Evolutionary conservation across 2,113 vertebrate species (phyloP).

Genomic region (Campylomormyrus tamandua): DNA sequence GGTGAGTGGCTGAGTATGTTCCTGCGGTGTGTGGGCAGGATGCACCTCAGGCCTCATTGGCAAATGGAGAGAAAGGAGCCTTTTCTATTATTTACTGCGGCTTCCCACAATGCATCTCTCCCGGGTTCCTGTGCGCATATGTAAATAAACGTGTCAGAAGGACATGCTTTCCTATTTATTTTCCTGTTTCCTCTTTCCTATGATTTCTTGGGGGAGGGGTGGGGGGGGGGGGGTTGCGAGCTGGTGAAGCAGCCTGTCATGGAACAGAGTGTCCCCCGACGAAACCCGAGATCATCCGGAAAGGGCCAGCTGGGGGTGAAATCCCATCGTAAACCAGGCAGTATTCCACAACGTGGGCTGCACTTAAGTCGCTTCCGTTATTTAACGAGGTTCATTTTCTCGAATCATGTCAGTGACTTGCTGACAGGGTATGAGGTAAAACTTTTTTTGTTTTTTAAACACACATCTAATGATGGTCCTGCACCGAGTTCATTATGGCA

Average conservation of each 20-base stretch:
- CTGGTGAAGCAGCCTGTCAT: neutral
- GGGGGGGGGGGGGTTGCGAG: neutral
- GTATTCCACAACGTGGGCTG: neutral
- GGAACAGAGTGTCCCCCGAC: neutral
- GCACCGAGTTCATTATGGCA: neutral
- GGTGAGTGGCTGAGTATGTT: constrained; percentile 34
- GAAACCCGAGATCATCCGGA: neutral
- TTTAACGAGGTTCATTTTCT: neutral
- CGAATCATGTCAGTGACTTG: neutral
- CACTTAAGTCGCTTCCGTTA: neutral
- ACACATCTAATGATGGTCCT: neutral
- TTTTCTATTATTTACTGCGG: neutral
- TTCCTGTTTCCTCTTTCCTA: neutral
- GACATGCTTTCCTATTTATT: neutral
- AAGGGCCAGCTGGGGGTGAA: neutral
- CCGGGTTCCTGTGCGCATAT: neutral
- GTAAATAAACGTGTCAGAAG: neutral
- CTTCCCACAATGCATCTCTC: neutral
- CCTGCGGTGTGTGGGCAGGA: neutral
- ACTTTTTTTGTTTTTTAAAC: neutral
- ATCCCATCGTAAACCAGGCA: neutral
- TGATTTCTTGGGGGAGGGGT: neutral
- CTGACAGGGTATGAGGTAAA: neutral
- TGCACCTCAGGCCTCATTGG: neutral
- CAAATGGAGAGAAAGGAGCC: neutral